Percentiles rank a stretch among this genome's conserved stretches.
These are phyloP conservation scores for Torymus aiolomorphi DNA, from an alignment of 2,888 invertebrate species.

Conservation along the genomic window DNA sequence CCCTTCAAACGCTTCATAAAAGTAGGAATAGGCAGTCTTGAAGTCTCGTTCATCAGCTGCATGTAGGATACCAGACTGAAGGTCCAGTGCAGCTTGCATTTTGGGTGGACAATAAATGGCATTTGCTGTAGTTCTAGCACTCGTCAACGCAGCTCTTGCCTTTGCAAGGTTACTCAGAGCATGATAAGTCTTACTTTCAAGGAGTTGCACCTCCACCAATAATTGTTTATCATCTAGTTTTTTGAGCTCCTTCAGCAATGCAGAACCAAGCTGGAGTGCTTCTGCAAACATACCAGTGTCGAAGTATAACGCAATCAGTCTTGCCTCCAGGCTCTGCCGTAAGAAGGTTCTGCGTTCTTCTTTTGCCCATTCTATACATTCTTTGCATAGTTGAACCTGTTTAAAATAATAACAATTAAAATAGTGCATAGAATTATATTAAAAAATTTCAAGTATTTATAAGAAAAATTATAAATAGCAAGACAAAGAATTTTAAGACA, in stretches of 20 bases:
- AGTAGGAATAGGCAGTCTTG: slow-evolving; percentile 99
- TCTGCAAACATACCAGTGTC: slow-evolving; percentile 93
- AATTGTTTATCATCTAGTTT: slow-evolving; percentile 99
- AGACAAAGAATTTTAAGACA: not conserved
- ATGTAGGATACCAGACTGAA: slow-evolving; percentile 98
- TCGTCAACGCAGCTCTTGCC: slow-evolving; percentile 96
- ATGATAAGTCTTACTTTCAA: slow-evolving; percentile 99
- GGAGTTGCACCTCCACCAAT: slow-evolving; percentile 96
- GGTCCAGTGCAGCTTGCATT: slow-evolving; percentile 97
- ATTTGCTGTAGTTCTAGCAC: slow-evolving; percentile 99
- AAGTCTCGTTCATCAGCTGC: slow-evolving; percentile 99
- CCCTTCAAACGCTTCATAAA: slow-evolving; percentile 99
- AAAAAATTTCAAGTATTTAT: not conserved
- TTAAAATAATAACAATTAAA: slow-evolving; percentile 17
- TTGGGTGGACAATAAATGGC: slow-evolving; percentile 99
- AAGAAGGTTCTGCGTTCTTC: slow-evolving; percentile 97
- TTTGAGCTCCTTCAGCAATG: slow-evolving; percentile 95
- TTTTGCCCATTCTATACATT: slow-evolving; percentile 99
- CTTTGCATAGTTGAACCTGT: slow-evolving; percentile 90
- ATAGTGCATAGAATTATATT: not conserved
- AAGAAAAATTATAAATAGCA: not conserved
- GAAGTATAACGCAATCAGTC: slow-evolving; percentile 95
- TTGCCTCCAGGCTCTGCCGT: slow-evolving; percentile 95
- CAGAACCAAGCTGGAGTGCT: slow-evolving; percentile 89
- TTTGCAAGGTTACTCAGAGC: slow-evolving; percentile 97